Evolutionary conservation across 2,797 vertebrate species (phyloP), one percentile per base, ranked within the genome.

Genomic region (Lacerta bilineata): DNA sequence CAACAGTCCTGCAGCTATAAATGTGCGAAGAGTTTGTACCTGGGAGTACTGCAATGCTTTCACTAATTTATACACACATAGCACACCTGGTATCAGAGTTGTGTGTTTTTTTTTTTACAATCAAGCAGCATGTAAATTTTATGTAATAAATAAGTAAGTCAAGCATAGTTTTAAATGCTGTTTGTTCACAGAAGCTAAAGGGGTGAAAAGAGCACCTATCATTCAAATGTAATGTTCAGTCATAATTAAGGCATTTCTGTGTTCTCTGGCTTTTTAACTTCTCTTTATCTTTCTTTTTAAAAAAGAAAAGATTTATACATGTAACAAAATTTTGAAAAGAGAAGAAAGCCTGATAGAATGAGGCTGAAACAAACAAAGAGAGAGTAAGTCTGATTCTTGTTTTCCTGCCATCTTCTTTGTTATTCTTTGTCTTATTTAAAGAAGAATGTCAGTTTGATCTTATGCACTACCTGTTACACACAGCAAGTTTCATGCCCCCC

Each of bases 71-170:
- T 43, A 72, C 61, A 86, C 72, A 92, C 81, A 87, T 76, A 91
- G 36, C 79, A 91, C 83, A 91, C 87, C 84, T 92, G 88, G 88
- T 90, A 93, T 86, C 88, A 15, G 91, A 91, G 89, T 89, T 88
- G 55, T 83, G 61, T 15, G 50, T 10, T 11, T 1, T 55, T n/a
- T 55, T 55, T 50, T 55, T 55, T 55, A 55, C 50, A 55, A 55
- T 55, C 50, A 55, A 55, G 50, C 50, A 55, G 50, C 50, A 55
- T 55, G 50, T 55, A 55, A 55, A 55, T 55, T 55, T 55, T 55
- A 55, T 55, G 13, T 55, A 55, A 55, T 55, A 55, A 55, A 55
- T 55, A 55, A 43, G 41, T 43, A 88, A 91, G 91, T 88, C 91
- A 83, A 91, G 85, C 13, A 61, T 8, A 89, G 76, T 76, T 93